Evolutionary conservation across 1,140 invertebrate species (phyloP), one percentile per base, ranked within the genome.

Genomic region (Rhyacophila brunnea): DNA sequence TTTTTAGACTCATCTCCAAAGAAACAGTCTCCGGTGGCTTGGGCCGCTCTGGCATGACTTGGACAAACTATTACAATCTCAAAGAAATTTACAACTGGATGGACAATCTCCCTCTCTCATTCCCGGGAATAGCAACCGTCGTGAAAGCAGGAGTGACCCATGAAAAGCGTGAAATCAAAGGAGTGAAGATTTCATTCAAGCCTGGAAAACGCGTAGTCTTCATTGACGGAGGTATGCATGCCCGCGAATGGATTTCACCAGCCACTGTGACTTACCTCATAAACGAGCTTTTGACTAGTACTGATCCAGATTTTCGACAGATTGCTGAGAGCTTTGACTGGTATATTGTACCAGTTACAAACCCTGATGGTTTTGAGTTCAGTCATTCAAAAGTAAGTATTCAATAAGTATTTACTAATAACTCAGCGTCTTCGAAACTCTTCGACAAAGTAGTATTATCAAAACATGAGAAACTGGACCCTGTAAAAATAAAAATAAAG

Each of bases 311-410:
- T 1, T 65, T 85, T 5, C 69, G 77, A 42, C 48, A 63, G 0
- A 66, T 85, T 13, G 80, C 87, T 0, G 74, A 82, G 17, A 74
- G 71, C 15, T 75, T 83, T 54, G 83, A 86, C 34, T 88, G 86
- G 85, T 86, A 86, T 62, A 75, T 89, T n/a, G 71, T 89, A 42
- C 86, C 86, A 0, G 71, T 79, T 15, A 68, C 80, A 4, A 89
- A 89, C 70, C 87, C 89, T 1, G 90, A 92, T 72, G 90, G 90
- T 32, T 90, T 85, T 66, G 84, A 78, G 5, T 89, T 81, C 65
- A 81, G 85, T 0, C 81, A 85, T 52, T 73, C 71, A 0, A 69
- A 38, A 1, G 81, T 83, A 69, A 75, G 68, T 59, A 44, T 28
- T 28, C 9, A 28, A 28, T 28, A 28, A 28, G 3, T 3, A 28